phyloP scores from a whole-genome alignment of 2,797 vertebrate genomes.

The Danio albolineatus region DNA sequence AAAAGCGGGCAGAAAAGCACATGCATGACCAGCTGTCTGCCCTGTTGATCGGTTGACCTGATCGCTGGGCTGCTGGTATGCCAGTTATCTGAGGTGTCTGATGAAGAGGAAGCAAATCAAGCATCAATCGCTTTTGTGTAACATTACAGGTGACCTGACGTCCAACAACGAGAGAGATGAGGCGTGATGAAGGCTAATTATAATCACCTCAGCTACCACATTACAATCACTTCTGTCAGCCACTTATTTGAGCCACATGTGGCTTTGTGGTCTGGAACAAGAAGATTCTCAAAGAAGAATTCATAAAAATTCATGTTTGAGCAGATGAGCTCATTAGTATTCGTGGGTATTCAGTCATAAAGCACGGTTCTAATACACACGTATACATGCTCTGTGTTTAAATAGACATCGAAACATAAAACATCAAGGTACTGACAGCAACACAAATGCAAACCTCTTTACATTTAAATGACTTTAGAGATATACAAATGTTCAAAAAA shows the following conservation, averaged over 20 bases:
- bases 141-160: constrained; percentile 44
- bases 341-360: not conserved
- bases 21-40: constrained; percentile 32
- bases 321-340: constrained; percentile 20
- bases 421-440: not conserved
- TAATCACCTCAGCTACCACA: constrained; percentile 48
- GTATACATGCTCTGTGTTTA: not conserved
- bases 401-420: not conserved
- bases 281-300: not conserved
- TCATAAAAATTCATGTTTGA: not conserved
- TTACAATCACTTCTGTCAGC: constrained; percentile 37
- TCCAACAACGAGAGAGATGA: constrained; percentile 48
- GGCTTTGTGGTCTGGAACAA: not conserved
- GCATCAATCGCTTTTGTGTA: constrained; percentile 33
- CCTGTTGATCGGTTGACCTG: not conserved
- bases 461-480: not conserved
- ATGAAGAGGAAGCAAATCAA: constrained; percentile 32
- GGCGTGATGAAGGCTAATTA: constrained; percentile 54
- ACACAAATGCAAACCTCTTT: not conserved
- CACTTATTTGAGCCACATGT: constrained; percentile 33
- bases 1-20: constrained; percentile 24
- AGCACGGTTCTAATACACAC: not conserved
- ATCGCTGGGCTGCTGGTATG: not conserved
- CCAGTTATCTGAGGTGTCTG: not conserved
- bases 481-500: not conserved